phyloP scores from a whole-genome alignment of 2,888 invertebrate genomes.

The Chromoteleia sp. region DNA sequence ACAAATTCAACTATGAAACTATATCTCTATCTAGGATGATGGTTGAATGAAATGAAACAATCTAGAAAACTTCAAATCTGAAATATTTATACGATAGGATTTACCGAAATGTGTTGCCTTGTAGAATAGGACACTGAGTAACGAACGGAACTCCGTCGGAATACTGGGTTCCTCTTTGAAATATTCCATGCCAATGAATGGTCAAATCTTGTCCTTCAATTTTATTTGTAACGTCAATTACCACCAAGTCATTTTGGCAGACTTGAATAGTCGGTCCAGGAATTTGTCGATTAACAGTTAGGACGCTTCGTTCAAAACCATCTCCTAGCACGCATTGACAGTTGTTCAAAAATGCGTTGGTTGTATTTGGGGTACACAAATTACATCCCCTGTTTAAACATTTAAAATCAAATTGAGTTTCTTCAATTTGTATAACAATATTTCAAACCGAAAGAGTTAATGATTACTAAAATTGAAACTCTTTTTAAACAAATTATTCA shows the following conservation, averaged over 20 bases:
- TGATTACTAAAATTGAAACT: no score
- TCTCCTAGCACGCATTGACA: constrained; percentile 95
- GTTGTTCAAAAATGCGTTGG: constrained; percentile 92
- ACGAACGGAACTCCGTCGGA: constrained; percentile 95
- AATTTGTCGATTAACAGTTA: constrained; percentile 94
- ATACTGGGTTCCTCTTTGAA: constrained; percentile 92
- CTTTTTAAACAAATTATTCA: no score
- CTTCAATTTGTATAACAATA: not conserved
- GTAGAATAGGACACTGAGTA: constrained; percentile 94
- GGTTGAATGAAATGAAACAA: no score
- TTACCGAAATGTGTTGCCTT: constrained; percentile 93
- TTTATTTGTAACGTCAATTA: constrained; percentile 94
- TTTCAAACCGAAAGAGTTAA: no score
- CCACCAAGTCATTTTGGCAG: constrained; percentile 91
- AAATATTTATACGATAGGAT: no score
- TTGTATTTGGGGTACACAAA: constrained; percentile 93
- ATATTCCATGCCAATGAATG: constrained; percentile 96
- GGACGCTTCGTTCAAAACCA: constrained; percentile 93
- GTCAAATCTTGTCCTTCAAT: constrained; percentile 94
- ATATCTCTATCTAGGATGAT: no score
- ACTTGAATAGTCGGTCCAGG: constrained; percentile 96
- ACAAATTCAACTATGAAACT: no score
- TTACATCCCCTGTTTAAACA: constrained; percentile 89
- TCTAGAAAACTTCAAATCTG: no score
- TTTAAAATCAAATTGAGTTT: constrained; percentile 6